Evolutionary conservation across 2,797 vertebrate genomes (phyloP).

Genomic region (Morus bassanus): DNA sequence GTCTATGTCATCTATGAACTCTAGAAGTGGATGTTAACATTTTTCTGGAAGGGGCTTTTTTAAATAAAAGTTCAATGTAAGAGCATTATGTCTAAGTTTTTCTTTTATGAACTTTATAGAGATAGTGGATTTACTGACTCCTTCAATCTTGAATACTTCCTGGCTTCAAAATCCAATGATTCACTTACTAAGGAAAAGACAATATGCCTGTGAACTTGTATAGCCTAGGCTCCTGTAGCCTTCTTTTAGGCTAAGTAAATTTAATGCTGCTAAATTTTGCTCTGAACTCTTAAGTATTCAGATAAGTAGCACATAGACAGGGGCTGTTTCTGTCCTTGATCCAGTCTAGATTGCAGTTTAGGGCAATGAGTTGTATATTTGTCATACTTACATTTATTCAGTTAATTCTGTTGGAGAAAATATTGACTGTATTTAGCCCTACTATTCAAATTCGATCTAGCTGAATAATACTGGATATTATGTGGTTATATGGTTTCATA

Average conservation of each 20-base stretch:
- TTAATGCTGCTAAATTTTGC: background rate
- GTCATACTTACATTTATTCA: slow-evolving; percentile 15
- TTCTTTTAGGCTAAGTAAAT: background rate
- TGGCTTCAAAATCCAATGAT: background rate
- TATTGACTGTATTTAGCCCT: background rate
- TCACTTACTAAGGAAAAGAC: background rate
- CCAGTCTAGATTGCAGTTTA: background rate
- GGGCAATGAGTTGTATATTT: background rate
- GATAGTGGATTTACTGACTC: background rate
- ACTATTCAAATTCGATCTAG: background rate
- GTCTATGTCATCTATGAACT: background rate
- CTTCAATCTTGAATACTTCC: background rate
- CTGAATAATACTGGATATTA: slow-evolving; percentile 1
- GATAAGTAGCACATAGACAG: background rate
- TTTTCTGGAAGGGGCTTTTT: background rate
- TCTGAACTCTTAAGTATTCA: background rate
- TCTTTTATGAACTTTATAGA: background rate
- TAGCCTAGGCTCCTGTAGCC: background rate
- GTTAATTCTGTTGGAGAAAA: slow-evolving; percentile 10
- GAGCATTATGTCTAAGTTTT: background rate
- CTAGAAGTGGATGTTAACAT: background rate
- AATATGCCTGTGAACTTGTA: background rate
- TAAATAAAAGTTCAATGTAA: background rate
- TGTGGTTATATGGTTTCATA: background rate
- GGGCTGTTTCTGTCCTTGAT: background rate